These are phyloP conservation scores for Lucilia cuprina DNA, from an alignment of 1,140 invertebrate genomes.

Conservation along the genomic window DNA sequence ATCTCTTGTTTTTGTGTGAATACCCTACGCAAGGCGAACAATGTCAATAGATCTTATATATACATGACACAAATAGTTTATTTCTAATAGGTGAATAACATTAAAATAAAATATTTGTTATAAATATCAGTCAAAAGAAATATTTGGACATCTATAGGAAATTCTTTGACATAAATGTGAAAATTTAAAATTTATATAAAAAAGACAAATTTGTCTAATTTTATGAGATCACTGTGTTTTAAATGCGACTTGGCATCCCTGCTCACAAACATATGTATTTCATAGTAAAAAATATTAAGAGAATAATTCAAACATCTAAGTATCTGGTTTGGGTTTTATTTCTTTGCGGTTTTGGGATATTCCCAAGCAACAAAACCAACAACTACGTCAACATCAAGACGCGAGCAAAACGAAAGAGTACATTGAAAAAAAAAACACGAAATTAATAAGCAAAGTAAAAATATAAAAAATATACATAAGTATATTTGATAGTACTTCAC, in stretches of 20 bases:
- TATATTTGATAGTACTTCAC: too few species aligned
- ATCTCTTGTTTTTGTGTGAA: not conserved
- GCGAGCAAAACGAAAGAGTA: not conserved
- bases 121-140: too few species aligned
- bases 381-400: not conserved
- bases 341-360: conserved; percentile 52
- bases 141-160: too few species aligned
- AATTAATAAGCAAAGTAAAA: not conserved
- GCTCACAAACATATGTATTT: not conserved
- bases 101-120: too few species aligned
- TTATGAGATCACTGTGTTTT: not conserved
- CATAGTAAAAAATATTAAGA: not conserved
- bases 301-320: not conserved
- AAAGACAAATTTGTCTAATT: too few species aligned
- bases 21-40: not conserved
- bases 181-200: too few species aligned
- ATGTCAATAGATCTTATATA: not conserved
- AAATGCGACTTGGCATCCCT: not conserved
- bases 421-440: not conserved
- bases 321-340: conserved; percentile 44
- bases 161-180: too few species aligned
- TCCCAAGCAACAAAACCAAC: conserved; percentile 39
- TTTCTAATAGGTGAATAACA: too few species aligned
- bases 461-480: not conserved
- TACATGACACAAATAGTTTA: too few species aligned